phyloP scores from a whole-genome alignment of 2,888 invertebrate genomes.

The Flexamia atlantica region DNA sequence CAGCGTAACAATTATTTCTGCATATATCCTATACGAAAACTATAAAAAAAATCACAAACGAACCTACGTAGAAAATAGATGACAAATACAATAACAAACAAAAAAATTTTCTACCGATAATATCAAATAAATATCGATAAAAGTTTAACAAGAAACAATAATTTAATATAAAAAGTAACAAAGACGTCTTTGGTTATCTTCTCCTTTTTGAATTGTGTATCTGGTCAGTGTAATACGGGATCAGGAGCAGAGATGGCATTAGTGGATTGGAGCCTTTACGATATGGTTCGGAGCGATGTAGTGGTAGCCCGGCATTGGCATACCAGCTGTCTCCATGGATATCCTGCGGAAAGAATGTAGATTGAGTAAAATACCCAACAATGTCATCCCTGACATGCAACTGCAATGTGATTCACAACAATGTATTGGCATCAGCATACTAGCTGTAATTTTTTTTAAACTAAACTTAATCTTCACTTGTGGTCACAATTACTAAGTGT shows the following conservation, averaged over 20 bases:
- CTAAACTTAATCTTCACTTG: too few species aligned
- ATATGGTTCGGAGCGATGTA: constrained; percentile 96
- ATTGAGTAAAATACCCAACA: too few species aligned
- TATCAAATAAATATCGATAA: constrained; percentile 52
- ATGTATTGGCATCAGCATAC: constrained; percentile 93
- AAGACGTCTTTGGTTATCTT: constrained; percentile 61
- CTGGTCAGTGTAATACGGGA: constrained; percentile 10
- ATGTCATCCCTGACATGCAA: too few species aligned
- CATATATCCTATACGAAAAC: constrained; percentile 50
- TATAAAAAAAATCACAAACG: constrained; percentile 55
- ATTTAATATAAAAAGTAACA: constrained; percentile 56
- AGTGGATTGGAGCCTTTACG: constrained; percentile 95
- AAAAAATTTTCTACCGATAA: constrained; percentile 26
- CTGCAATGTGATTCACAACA: constrained; percentile 94
- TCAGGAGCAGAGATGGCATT: constrained; percentile 72
- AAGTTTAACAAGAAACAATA: constrained; percentile 42
- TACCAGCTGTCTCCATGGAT: constrained; percentile 96
- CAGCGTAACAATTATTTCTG: constrained; percentile 51
- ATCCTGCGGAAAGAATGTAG: constrained; percentile 89
- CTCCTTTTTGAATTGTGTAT: constrained; percentile 34
- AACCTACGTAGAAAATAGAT: constrained; percentile 45
- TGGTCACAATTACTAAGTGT: too few species aligned
- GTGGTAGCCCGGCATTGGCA: constrained; percentile 94
- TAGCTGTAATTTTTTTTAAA: too few species aligned
- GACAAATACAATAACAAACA: constrained; percentile 58